Evolutionary conservation across 1,140 invertebrate genomes (phyloP).

Genomic region (Antheraea mylitta): DNA sequence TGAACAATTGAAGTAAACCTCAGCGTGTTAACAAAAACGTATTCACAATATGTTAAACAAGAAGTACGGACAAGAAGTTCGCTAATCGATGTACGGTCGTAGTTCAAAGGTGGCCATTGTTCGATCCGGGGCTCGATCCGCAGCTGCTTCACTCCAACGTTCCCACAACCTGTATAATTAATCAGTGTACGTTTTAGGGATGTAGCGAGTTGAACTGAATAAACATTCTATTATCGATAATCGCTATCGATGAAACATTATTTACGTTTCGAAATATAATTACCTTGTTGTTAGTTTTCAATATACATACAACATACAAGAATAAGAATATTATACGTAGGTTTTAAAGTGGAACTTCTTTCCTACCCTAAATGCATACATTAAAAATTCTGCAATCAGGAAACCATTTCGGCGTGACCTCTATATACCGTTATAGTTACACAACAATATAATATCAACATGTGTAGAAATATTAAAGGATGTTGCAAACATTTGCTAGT

Average conservation of each 20-base stretch:
- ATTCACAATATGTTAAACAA: background rate
- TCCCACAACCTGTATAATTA: conserved; percentile 23
- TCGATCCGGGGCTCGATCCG: conserved; percentile 12
- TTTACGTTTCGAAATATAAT: no score
- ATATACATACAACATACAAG: no score
- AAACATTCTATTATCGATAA: background rate
- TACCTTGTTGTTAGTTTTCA: no score
- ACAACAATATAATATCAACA: no score
- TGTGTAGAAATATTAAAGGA: no score
- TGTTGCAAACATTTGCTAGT: no score
- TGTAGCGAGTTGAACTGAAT: background rate
- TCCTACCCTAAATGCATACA: no score
- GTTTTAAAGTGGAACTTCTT: no score
- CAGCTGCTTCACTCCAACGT: conserved; percentile 19
- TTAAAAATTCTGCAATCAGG: no score
- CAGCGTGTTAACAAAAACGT: background rate
- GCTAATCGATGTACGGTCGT: conserved; percentile 13
- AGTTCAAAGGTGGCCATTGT: conserved; percentile 19
- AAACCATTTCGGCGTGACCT: no score
- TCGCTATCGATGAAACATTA: background rate
- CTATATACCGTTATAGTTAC: no score
- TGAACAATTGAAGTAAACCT: background rate
- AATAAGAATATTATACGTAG: no score
- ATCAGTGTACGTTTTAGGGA: conserved; percentile 12
- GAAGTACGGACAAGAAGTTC: background rate